Percentiles rank a stretch among this genome's conserved stretches.
These are phyloP conservation scores for Cotesia typhae DNA, from an alignment of 1,140 invertebrate genomes.

Conservation along the genomic window DNA sequence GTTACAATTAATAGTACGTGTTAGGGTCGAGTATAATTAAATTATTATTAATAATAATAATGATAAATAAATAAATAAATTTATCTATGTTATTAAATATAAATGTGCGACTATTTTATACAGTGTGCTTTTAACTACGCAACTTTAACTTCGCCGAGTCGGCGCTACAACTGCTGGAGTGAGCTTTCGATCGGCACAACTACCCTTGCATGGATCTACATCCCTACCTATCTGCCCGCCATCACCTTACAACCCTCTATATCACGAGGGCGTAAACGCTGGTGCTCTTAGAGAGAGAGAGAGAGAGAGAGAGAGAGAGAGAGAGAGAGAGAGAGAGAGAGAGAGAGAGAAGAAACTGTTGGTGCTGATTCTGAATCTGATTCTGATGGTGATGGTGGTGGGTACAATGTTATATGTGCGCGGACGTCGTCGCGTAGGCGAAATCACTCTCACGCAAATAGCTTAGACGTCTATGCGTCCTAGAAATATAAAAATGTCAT, in stretches of 20 bases:
- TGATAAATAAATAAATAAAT: slow-evolving; percentile 24
- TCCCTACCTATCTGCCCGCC: neutral
- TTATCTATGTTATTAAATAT: slow-evolving; percentile 44
- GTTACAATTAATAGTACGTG: slow-evolving; percentile 20
- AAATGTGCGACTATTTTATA: slow-evolving; percentile 64
- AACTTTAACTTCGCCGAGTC: slow-evolving; percentile 60
- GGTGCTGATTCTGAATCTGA: too few species aligned
- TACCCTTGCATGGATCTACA: slow-evolving; percentile 20
- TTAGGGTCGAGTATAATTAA: neutral
- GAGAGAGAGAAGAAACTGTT: neutral
- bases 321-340: neutral
- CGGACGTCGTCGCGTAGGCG: too few species aligned
- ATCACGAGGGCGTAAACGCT: slow-evolving; percentile 5
- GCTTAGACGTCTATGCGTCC: slow-evolving; percentile 4
- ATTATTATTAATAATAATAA: neutral
- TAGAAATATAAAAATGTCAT: slow-evolving; percentile 27
- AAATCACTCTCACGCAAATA: slow-evolving; percentile 9
- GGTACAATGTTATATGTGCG: too few species aligned
- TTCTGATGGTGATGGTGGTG: too few species aligned
- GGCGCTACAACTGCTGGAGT: slow-evolving; percentile 63
- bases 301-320: slow-evolving; percentile 3
- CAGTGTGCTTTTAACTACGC: slow-evolving; percentile 64
- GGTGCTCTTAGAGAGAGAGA: neutral
- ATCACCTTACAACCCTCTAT: slow-evolving; percentile 7
- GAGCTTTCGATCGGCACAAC: slow-evolving; percentile 58